Conservation (phyloP, 2,888 invertebrate genomes). For the Cataglyphis livida region DNA sequence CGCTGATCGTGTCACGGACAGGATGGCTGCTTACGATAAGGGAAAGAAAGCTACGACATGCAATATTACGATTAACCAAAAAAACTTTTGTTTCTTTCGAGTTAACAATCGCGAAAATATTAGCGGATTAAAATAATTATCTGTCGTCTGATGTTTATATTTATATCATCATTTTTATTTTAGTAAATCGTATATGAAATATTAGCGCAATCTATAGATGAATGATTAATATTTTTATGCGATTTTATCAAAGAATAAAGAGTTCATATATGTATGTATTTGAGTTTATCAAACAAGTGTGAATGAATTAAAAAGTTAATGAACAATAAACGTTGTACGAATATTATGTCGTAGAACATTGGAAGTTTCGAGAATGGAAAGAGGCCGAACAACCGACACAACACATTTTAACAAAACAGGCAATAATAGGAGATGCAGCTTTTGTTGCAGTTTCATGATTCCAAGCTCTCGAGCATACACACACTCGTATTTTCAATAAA, state of each 20-base stretch:
- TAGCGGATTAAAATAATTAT: not conserved
- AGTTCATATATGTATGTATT: not conserved
- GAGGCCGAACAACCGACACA: not conserved
- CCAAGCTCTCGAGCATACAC: slow-evolving; percentile 1
- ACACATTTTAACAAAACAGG: slow-evolving; percentile 17
- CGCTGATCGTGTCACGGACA: slow-evolving; percentile 72
- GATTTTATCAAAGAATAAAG: not conserved
- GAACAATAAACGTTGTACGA: slow-evolving; percentile 19
- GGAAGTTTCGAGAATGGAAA: slow-evolving; percentile 28
- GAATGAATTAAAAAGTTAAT: slow-evolving; percentile 21
- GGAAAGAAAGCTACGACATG: not conserved
- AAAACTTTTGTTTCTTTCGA: not conserved
- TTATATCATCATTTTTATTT: not conserved
- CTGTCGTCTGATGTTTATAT: not conserved
- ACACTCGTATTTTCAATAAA: slow-evolving; percentile 22
- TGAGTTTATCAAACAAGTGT: slow-evolving; percentile 7
- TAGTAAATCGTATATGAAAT: not conserved
- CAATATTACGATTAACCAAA: not conserved
- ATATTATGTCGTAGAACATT: slow-evolving; percentile 9
- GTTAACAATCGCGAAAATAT: not conserved
- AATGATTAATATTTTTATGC: not conserved
- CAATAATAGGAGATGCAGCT: slow-evolving; percentile 32
- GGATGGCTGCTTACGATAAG: slow-evolving; percentile 56
- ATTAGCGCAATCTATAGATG: not conserved
- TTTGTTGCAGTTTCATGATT: slow-evolving; percentile 36